Percentiles rank a stretch among this genome's conserved stretches.
These are phyloP conservation scores for Monochamus alternatus DNA, from an alignment of 2,888 invertebrate species.

Conservation along the genomic window DNA sequence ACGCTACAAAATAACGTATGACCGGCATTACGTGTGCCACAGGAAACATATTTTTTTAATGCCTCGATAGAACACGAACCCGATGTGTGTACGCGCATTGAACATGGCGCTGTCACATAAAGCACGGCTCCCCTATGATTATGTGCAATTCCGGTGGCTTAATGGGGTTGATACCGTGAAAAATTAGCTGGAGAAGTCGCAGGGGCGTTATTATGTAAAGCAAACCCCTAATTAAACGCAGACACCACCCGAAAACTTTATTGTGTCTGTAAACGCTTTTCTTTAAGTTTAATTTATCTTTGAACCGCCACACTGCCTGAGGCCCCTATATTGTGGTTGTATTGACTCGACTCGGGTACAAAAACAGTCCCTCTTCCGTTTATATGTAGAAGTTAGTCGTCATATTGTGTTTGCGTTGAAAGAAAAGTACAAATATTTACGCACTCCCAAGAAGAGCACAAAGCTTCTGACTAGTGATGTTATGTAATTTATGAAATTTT, in stretches of 20 bases:
- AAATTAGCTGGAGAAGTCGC: not conserved
- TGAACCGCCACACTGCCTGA: no score
- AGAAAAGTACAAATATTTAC: no score
- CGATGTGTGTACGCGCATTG: conserved; percentile 43
- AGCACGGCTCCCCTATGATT: conserved; percentile 34
- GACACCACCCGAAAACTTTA: not conserved
- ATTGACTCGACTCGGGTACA: no score
- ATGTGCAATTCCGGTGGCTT: conserved; percentile 17
- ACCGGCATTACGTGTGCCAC: conserved; percentile 29
- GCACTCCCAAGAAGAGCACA: no score
- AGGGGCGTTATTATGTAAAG: conserved; percentile 16
- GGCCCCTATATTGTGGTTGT: no score
- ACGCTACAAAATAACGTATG: conserved; percentile 34
- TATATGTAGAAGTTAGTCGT: no score
- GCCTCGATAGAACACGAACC: conserved; percentile 44
- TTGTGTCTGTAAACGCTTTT: no score
- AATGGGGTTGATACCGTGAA: not conserved
- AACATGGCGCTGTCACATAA: conserved; percentile 44
- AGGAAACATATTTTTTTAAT: conserved; percentile 46
- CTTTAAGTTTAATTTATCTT: no score
- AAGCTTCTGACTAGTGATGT: no score
- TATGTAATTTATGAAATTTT: no score
- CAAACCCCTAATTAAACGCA: conserved; percentile 5
- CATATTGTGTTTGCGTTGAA: no score
- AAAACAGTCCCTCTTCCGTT: no score